Base-by-base conservation (phyloP, 2,797 vertebrate species). In the Gephyroberyx darwinii region DNA sequence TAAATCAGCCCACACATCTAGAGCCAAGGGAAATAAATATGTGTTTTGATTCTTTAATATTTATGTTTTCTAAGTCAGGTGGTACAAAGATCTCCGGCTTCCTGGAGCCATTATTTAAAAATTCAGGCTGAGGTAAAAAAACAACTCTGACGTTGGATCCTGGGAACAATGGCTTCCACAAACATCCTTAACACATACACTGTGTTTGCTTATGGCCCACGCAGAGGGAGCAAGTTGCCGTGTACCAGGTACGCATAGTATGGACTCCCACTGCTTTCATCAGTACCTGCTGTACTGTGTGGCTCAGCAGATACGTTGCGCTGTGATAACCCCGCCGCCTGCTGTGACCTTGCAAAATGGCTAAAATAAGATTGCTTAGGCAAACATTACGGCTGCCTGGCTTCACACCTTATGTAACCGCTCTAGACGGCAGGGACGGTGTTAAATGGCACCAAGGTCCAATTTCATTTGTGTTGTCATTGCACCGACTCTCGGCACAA, bases 331-430 rank as follows among this genome's bases (percentile, higher is more conserved):
- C 53, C 62, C 7, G 19, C 30, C 0, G 2, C 26, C 26, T 3
- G n/a, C 52, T 47, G 35, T 78, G 74, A 75, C 82, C 83, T 90
- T 89, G 85, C 55, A 81, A 59, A 82, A 85, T 31, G 68, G 50
- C 69, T 71, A 69, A 71, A 74, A 69, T 69, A 35, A 77, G 71
- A 86, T 86, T 83, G 80, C 85, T 81, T 75, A 69, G 67, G 52
- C 77, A 89, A 90, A 90, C 75, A 87, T 52, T 47, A 53, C 20
- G 53, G 62, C 74, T 52, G 69, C 54, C 56, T 57, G 47, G 64
- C 57, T 64, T 78, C 55, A 70, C 63, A 50, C 48, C 45, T 81
- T 66, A 66, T 47, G 59, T 66, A 84, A 88, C 69, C 43, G 19
- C 66, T 43, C 35, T 9, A 52, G 26, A 58, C 51, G 19, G 61